Percentiles rank a stretch among this genome's conserved stretches.
Evolutionary conservation across 2,113 vertebrate genomes (phyloP).

Genomic region (Pao palembangensis): DNA sequence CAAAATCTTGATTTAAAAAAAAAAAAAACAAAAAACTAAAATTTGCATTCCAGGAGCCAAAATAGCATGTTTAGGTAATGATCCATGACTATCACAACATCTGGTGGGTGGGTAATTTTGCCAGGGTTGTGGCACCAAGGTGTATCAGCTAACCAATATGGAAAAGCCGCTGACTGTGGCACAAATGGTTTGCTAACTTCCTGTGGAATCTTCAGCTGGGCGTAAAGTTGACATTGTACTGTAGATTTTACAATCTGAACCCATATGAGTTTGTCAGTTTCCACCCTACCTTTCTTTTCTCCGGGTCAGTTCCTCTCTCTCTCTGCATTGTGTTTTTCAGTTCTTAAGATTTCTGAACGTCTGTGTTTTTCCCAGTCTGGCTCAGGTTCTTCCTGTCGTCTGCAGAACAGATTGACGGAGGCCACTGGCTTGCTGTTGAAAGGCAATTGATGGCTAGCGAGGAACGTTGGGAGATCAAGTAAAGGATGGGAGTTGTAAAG

Average conservation of each 20-base stretch:
- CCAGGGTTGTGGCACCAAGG: too few relatives aligned
- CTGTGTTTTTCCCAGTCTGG: slow-evolving; percentile 8
- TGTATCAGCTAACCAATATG: too few relatives aligned
- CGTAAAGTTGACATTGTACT: too few relatives aligned
- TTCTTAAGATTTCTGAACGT: slow-evolving; percentile 33
- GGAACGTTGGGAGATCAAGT: slow-evolving; percentile 27
- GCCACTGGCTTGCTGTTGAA: slow-evolving; percentile 52
- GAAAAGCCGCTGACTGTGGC: too few relatives aligned
- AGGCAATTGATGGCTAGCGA: slow-evolving; percentile 44
- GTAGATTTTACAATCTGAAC: too few relatives aligned
- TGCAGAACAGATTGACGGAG: slow-evolving; percentile 56
- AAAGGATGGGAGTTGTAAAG: slow-evolving; percentile 22
- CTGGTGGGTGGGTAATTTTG: too few relatives aligned
- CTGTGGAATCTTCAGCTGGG: too few relatives aligned
- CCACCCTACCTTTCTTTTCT: background rate
- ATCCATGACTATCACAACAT: too few relatives aligned
- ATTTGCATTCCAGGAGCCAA: background rate
- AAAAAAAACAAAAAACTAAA: background rate
- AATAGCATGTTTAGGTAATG: too few relatives aligned
- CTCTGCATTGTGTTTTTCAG: slow-evolving; percentile 32
- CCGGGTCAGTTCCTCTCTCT: slow-evolving; percentile 3
- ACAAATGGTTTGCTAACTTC: too few relatives aligned
- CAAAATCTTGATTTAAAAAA: slow-evolving; percentile 10
- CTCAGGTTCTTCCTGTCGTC: slow-evolving; percentile 32
- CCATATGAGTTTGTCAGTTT: background rate